Evolutionary conservation across 2,888 invertebrate genomes (phyloP), one percentile per base, ranked within the genome.

Genomic region (Andrena fulva): DNA sequence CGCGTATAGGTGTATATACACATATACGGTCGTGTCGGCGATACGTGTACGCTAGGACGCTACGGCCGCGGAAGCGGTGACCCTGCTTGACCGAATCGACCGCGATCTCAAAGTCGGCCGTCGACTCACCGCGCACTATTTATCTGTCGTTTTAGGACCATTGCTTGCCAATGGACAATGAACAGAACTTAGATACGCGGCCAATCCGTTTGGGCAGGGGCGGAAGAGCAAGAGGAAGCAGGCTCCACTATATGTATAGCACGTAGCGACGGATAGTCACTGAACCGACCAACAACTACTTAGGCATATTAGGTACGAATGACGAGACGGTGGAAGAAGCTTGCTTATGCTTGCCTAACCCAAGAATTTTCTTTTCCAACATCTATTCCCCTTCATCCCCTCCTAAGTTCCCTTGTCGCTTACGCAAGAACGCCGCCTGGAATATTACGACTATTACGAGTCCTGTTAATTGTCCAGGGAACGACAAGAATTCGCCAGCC

Each of bases 21-120:
- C 4, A 42, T 16, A 27, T 7, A 12, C 31, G 7, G 42, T 10
- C 52, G 60, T 35, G 10, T 12, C n/a, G 35, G 20, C n/a, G 29
- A 16, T 48, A 24, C 31, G 59, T 59, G 64, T 33, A 31, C 24
- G 67, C 24, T 8, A 27, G 42, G 56, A 27, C 4, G 33, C 8
- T 12, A 76, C 63, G 63, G 20, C 69, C 68, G 69, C 84, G 88
- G 86, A 87, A 87, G 75, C 77, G 73, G 73, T 88, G 86, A 87
- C 86, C 88, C 79, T 71, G 75, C 71, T 77, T 74, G 78, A 77
- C 76, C 77, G 79, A 73, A 54, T 29, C 68, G 68, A 66, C 77
- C 72, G 69, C 69, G 78, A 86, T 85, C 80, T 82, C 78, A 67
- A 85, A 70, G 74, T 83, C 78, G 72, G 67, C 33, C 60, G 68